Base-by-base conservation (phyloP, 2,113 vertebrate species). In the Zingel zingel region DNA sequence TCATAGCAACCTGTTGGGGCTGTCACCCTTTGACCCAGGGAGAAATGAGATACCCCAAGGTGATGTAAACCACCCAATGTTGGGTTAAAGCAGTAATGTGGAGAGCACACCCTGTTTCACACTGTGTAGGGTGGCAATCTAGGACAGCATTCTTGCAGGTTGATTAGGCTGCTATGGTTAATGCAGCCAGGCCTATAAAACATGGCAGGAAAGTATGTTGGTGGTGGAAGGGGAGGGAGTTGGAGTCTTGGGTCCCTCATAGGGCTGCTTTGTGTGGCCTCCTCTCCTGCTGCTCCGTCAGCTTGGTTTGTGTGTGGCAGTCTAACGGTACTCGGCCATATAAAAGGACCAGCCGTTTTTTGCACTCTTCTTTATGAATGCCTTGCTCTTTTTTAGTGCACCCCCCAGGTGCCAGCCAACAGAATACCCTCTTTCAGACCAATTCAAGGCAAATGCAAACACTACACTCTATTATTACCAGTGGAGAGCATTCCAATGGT, bases 131-230 rank as follows among this genome's bases (percentile, higher is more conserved):
- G 77, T 70, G 81, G 77, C 87, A 89, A 88, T 93, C 90, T 68
- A 78, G 83, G 82, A 86, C 84, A 83, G 85, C 90, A 93, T 94
- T 95, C 93, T 92, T 94, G 90, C 87, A 89, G 91, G 90, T 92
- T 93, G 92, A 94, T 93, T 90, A 92, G 86, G 94, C 92, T 94
- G 90, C 94, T 87, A 92, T 93, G 94, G 94, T 90, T 92, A 87
- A 93, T 84, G 92, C 94, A 94, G 88, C 89, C 92, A 91, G 89
- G 95, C 94, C 89, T 89, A 82, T 92, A 94, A 94, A 93, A 92
- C 86, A 84, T 85, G 84, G 90, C 84, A 82, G 86, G 77, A 88
- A 84, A 88, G 84, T 74, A 81, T 80, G 86, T 89, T 87, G 43
- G 79, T 61, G 61, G 84, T 84, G 59, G 84, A 82, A 81, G 77